These are phyloP conservation scores for Buceros bicornis DNA, from an alignment of 2,797 vertebrate genomes.

Conservation along the genomic window DNA sequence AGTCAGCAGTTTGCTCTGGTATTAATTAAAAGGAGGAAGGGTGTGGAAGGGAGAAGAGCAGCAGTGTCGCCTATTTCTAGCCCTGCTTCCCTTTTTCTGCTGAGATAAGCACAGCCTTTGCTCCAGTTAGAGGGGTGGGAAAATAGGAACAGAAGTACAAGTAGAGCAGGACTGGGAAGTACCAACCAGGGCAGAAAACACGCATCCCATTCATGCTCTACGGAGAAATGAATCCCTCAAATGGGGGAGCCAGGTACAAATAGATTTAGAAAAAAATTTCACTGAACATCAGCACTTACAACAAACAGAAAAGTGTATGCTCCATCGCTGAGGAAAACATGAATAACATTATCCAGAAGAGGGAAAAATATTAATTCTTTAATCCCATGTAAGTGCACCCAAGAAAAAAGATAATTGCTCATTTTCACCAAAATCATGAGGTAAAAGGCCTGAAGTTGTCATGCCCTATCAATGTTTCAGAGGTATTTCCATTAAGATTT, in stretches of 20 bases:
- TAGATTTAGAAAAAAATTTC: not conserved
- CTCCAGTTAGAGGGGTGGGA: not conserved
- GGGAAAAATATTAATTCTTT: not conserved
- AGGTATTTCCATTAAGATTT: not conserved
- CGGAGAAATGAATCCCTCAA: not conserved
- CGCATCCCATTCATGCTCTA: not conserved
- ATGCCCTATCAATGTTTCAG: not conserved
- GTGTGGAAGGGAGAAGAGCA: not conserved
- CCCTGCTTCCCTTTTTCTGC: not conserved
- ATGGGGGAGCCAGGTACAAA: not conserved
- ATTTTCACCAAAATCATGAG: not conserved
- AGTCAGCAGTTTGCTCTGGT: not conserved
- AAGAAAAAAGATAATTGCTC: not conserved
- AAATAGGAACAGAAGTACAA: not conserved
- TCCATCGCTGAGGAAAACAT: not conserved
- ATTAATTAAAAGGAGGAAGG: not conserved
- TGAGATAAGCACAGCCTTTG: not conserved
- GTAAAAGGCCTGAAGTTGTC: not conserved
- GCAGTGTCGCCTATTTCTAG: not conserved
- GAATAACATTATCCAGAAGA: not conserved
- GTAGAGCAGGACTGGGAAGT: not conserved
- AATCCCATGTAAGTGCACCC: rapidly evolving
- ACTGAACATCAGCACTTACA: not conserved
- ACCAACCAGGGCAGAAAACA: not conserved
- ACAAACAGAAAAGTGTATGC: not conserved